Evolutionary conservation across 1,140 invertebrate species (phyloP).

Genomic region (Papilio dardanus): DNA sequence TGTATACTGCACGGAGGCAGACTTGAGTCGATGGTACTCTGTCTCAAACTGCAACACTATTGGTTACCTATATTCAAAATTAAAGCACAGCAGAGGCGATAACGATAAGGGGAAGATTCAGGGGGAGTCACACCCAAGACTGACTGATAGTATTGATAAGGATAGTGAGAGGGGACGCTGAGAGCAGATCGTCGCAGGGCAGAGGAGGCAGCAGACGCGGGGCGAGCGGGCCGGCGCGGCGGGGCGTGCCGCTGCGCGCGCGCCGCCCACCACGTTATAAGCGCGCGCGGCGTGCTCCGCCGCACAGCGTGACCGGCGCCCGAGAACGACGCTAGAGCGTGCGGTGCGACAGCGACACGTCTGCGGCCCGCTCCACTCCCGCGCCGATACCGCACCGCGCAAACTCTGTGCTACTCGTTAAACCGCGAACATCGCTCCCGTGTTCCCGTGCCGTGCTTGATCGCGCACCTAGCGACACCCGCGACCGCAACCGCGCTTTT

Average conservation of each 20-base stretch:
- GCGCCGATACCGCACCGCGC: conserved; percentile 36
- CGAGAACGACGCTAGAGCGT: conserved; percentile 60
- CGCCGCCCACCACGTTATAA: conserved; percentile 72
- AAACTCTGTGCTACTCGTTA: conserved; percentile 22
- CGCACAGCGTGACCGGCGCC: conserved; percentile 65
- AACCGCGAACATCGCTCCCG: conserved; percentile 26
- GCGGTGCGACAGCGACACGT: conserved; percentile 56
- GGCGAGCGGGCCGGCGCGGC: conserved; percentile 57
- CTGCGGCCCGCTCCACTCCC: conserved; percentile 47
- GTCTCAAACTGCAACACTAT: background rate
- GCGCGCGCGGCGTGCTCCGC: conserved; percentile 61
- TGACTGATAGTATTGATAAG: background rate
- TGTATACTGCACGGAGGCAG: no score
- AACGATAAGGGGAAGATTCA: background rate
- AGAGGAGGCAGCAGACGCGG: conserved; percentile 26
- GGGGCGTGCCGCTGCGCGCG: conserved; percentile 54
- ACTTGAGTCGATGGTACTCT: background rate
- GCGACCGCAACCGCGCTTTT: conserved; percentile 9
- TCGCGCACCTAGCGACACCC: background rate
- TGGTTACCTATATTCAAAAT: background rate
- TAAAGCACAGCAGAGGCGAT: background rate
- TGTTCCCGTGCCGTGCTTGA: background rate
- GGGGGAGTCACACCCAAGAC: background rate
- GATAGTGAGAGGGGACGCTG: background rate
- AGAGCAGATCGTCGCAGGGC: background rate